These are phyloP conservation scores for Perccottus glenii DNA, from an alignment of 2,113 vertebrate genomes.

Conservation along the genomic window DNA sequence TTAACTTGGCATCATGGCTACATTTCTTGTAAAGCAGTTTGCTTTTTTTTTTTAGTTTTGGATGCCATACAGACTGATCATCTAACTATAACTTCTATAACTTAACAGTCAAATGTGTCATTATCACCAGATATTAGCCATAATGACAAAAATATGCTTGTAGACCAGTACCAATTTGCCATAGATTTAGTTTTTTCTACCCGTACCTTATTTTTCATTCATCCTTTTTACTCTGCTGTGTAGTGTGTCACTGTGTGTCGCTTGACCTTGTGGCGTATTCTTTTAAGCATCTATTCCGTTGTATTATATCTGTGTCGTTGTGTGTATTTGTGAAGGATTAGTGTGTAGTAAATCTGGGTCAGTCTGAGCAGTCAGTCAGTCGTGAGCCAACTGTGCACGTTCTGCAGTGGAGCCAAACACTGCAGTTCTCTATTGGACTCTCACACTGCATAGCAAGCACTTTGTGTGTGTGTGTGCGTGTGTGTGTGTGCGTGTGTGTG, in stretches of 20 bases:
- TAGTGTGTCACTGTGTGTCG: background rate
- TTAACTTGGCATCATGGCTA: no score
- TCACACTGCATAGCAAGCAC: slow-evolving; percentile 43
- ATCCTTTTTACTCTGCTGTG: background rate
- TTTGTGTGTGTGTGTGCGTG: slow-evolving; percentile 15
- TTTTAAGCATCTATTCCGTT: background rate
- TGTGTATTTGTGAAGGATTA: slow-evolving; percentile 54
- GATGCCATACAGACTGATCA: no score
- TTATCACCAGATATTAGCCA: no score
- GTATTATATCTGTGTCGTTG: background rate
- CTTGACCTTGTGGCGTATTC: slow-evolving; percentile 7
- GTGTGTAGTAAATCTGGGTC: slow-evolving; percentile 63
- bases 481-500: slow-evolving; percentile 9
- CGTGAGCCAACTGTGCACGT: slow-evolving; percentile 56
- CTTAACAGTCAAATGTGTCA: no score
- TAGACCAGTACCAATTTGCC: no score
- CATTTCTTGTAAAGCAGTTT: no score
- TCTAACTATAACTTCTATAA: no score
- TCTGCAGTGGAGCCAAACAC: slow-evolving; percentile 57
- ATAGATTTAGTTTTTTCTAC: no score
- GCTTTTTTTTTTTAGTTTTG: no score
- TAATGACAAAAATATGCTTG: no score
- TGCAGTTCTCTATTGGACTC: slow-evolving; percentile 41
- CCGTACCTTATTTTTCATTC: background rate
- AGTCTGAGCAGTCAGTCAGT: slow-evolving; percentile 46